Percentiles rank a stretch among this genome's conserved stretches.
Evolutionary conservation across 1,140 invertebrate species (phyloP).

Genomic region (Drosophila murphyi): DNA sequence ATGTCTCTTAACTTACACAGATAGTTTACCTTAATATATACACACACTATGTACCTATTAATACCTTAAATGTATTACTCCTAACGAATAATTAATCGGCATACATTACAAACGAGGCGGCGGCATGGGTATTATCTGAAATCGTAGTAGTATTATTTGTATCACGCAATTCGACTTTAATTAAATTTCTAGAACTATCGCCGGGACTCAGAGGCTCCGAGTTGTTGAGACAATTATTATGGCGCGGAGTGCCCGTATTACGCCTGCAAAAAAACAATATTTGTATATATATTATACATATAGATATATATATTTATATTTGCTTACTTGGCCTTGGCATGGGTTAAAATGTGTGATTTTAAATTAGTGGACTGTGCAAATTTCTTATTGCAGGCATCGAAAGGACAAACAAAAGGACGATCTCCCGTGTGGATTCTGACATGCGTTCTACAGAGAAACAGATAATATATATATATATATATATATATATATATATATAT

Average conservation of each 20-base stretch:
- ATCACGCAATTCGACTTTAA: conserved; percentile 81
- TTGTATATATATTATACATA: background rate
- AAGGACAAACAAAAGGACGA: conserved; percentile 98
- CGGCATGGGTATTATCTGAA: conserved; percentile 38
- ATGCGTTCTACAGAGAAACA: conserved; percentile 90
- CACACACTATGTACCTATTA: conserved; percentile 5
- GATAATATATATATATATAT: background rate
- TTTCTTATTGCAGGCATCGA: conserved; percentile 99
- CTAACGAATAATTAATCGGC: conserved; percentile 54
- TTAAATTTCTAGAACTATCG: conserved; percentile 60
- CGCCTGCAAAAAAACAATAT: conserved; percentile 53
- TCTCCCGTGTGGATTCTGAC: conserved; percentile 99
- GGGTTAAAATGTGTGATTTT: conserved; percentile 99
- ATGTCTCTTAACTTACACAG: conserved; percentile 2
- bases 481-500: background rate
- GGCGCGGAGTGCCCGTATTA: conserved; percentile 47
- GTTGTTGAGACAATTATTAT: conserved; percentile 51
- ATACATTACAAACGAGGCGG: conserved; percentile 68
- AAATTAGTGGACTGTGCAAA: conserved; percentile 99
- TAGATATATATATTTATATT: background rate
- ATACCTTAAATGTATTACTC: no score
- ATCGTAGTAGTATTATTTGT: conserved; percentile 23
- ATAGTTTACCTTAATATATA: conserved; percentile 6
- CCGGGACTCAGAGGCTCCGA: conserved; percentile 51
- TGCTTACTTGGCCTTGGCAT: conserved; percentile 96